These are phyloP conservation scores for Catocala sponsa DNA, from an alignment of 2,888 invertebrate species.

Conservation along the genomic window DNA sequence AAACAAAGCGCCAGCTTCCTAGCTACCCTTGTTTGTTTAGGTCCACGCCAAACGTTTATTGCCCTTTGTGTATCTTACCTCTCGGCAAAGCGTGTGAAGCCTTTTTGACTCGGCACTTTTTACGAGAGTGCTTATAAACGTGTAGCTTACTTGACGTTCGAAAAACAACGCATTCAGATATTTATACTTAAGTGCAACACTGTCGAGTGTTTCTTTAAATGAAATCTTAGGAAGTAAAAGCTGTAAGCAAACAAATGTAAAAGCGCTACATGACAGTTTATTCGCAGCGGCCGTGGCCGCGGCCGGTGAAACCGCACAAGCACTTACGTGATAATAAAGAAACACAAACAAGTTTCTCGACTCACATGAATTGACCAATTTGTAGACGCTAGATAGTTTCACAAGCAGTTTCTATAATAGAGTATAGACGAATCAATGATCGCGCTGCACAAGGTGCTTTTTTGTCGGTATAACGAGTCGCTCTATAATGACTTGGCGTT, in stretches of 20 bases:
- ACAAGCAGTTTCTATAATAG: constrained; percentile 63
- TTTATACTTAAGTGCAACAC: constrained; percentile 52
- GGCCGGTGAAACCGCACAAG: constrained; percentile 60
- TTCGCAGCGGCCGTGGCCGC: constrained; percentile 50
- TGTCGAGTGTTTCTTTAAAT: constrained; percentile 49
- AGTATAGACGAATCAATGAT: constrained; percentile 77
- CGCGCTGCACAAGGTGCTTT: constrained; percentile 65
- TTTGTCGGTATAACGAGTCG: constrained; percentile 74
- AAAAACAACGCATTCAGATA: constrained; percentile 58
- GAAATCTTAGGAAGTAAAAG: constrained; percentile 57
- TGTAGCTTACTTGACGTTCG: constrained; percentile 71
- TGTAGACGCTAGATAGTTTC: constrained; percentile 73
- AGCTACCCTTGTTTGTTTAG: constrained; percentile 88
- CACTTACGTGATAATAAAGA: constrained; percentile 67
- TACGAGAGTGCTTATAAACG: constrained; percentile 81
- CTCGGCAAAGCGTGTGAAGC: constrained; percentile 84
- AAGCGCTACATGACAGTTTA: constrained; percentile 57
- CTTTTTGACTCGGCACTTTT: constrained; percentile 87
- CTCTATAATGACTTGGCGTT: constrained; percentile 72
- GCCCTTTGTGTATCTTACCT: constrained; percentile 85
- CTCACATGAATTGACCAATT: constrained; percentile 76
- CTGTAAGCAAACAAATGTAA: constrained; percentile 56
- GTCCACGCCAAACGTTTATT: constrained; percentile 85
- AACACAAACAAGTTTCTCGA: constrained; percentile 72
- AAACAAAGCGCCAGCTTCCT: constrained; percentile 86